A percentile compares a stretch with the other conserved stretches of the same genome.
phyloP scores from a whole-genome alignment of 92 coral and sea anemone species.

The Heteractis magnifica region DNA sequence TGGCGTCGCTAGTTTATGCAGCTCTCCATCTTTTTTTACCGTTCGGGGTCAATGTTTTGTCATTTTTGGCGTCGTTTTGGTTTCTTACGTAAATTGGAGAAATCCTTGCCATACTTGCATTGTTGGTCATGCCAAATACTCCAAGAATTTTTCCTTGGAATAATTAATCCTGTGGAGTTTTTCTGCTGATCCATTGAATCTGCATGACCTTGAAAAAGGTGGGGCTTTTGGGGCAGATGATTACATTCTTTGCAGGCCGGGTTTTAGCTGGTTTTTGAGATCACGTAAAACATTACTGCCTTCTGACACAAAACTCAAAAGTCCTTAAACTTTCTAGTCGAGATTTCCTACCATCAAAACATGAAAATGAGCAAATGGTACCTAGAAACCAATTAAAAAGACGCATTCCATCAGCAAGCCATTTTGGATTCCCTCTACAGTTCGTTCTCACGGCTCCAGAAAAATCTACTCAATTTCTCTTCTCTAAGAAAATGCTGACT shows the following conservation, averaged over 20 bases:
- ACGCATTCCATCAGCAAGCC: no score
- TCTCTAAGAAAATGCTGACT: no score
- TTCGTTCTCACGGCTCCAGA: no score
- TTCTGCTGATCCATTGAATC: neutral
- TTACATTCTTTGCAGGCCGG: neutral
- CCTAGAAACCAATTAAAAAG: no score
- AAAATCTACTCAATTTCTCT: no score
- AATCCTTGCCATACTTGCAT: neutral
- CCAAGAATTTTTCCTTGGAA: slow-evolving; percentile 4
- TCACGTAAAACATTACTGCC: neutral
- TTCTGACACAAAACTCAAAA: no score
- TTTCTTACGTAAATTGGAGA: neutral
- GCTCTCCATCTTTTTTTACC: neutral
- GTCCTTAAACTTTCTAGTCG: no score
- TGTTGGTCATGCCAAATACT: neutral
- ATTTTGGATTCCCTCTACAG: no score
- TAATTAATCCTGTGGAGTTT: neutral
- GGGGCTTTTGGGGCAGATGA: neutral
- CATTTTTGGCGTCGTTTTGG: slow-evolving; percentile 5
- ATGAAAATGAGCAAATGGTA: no score
- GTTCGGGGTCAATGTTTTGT: slow-evolving; percentile 8
- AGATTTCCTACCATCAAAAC: no score
- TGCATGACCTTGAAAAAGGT: neutral
- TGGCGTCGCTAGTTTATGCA: slow-evolving; percentile 14
- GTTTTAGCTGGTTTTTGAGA: neutral